A percentile compares a stretch with the other conserved stretches of the same genome.
Evolutionary conservation across 30 jellyfish, hydroid and myxozoan species (phyloP).

Genomic region (Hydractinia symbiolongicarpus): DNA sequence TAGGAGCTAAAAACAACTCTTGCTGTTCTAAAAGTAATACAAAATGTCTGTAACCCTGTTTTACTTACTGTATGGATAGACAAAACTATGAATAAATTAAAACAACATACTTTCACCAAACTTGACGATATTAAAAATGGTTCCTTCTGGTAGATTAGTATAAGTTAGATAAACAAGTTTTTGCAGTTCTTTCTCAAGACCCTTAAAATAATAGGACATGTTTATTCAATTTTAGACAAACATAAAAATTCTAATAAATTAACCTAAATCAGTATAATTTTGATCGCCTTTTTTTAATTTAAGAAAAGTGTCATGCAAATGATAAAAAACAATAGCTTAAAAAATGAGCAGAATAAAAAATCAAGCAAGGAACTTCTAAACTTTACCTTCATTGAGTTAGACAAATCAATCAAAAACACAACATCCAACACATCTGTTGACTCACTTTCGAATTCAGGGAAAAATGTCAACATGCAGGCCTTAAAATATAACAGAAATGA

Average conservation of each 20-base stretch:
- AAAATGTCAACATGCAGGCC: constrained; percentile 88
- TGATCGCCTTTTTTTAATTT: no score
- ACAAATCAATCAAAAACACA: constrained; percentile 47
- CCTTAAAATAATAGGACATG: constrained; percentile 11
- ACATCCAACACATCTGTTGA: constrained; percentile 28
- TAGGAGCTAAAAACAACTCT: neutral
- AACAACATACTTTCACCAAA: constrained; percentile 57
- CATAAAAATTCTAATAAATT: no score
- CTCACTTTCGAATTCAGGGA: constrained; percentile 60
- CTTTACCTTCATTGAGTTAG: constrained; percentile 60
- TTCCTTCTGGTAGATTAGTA: constrained; percentile 35
- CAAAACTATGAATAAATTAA: neutral
- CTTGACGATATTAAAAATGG: constrained; percentile 40
- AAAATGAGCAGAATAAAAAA: no score
- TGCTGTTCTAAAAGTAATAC: neutral
- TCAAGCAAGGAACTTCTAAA: no score
- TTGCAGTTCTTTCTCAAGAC: constrained; percentile 36
- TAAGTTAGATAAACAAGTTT: constrained; percentile 50
- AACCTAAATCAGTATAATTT: no score
- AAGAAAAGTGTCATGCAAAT: no score
- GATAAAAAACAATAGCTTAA: no score
- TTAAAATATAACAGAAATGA: neutral
- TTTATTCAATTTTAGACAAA: no score
- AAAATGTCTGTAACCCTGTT: neutral
- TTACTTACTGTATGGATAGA: no score